phyloP scores from a whole-genome alignment of 2,888 invertebrate species.

The Seira sanloemensis region DNA sequence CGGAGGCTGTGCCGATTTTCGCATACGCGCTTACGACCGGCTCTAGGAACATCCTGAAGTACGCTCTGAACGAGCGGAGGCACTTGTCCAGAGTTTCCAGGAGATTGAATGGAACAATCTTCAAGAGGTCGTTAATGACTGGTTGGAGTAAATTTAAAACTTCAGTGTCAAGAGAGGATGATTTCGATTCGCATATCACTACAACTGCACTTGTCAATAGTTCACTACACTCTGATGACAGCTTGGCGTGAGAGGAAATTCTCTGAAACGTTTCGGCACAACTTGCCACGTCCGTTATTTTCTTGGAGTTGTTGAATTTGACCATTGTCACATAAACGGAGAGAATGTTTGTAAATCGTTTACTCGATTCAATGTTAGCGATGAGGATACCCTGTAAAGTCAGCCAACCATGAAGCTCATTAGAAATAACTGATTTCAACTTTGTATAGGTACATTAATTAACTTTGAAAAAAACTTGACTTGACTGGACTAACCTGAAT shows the following conservation, averaged over 20 bases:
- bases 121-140: conserved; percentile 15
- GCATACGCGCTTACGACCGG: conserved; percentile 47
- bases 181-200: conserved; percentile 34
- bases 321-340: conserved; percentile 38
- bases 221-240: background rate
- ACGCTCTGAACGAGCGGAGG: conserved; percentile 35
- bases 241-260: background rate
- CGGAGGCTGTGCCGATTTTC: conserved; percentile 4
- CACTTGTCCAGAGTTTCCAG: conserved; percentile 30
- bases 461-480: background rate
- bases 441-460: background rate
- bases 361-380: no score
- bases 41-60: conserved; percentile 60
- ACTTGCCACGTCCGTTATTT: conserved; percentile 32
- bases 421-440: background rate
- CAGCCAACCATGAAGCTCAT: background rate
- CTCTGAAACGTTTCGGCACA: conserved; percentile 40
- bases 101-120: background rate
- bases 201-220: conserved; percentile 15
- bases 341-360: conserved; percentile 19
- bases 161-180: conserved; percentile 29
- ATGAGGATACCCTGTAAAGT: conserved; percentile 19
- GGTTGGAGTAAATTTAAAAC: conserved; percentile 28
- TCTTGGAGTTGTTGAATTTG: conserved; percentile 46
- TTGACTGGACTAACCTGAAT: conserved; percentile 49